A percentile compares a stretch with the other conserved stretches of the same genome.
Conservation (phyloP, 2,888 invertebrate genomes). For the Dascillus cervinus region DNA sequence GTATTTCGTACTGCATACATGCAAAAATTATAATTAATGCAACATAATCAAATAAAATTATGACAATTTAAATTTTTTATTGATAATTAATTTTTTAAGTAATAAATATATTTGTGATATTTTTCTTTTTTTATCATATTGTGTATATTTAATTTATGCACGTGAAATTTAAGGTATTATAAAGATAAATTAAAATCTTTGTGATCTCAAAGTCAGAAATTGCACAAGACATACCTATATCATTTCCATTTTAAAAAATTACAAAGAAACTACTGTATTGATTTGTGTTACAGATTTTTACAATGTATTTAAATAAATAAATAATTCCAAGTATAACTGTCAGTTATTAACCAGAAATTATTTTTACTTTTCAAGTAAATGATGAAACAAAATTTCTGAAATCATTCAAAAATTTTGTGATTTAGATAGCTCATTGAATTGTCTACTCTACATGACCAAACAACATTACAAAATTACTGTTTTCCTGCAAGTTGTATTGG, state of each 20-base stretch:
- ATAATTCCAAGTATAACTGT: constrained; percentile 32
- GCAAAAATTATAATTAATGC: no score
- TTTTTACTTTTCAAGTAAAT: no score
- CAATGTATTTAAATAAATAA: constrained; percentile 41
- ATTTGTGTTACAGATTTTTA: constrained; percentile 33
- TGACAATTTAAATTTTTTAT: constrained; percentile 9
- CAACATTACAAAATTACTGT: no score
- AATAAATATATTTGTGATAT: constrained; percentile 23
- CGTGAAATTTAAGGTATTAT: constrained; percentile 13
- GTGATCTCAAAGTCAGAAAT: constrained; percentile 19
- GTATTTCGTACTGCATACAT: no score
- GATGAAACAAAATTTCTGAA: no score
- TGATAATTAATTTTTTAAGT: constrained; percentile 9
- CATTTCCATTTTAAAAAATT: constrained; percentile 9
- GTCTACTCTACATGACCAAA: no score
- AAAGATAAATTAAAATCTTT: constrained; percentile 16
- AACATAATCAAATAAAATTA: constrained; percentile 8
- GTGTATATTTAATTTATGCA: constrained; percentile 12
- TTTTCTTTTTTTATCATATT: constrained; percentile 21
- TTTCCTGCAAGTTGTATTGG: no score
- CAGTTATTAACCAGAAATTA: no score
- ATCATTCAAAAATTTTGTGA: no score
- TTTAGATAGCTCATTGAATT: no score
- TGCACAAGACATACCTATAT: constrained; percentile 20
- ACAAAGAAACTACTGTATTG: no score